Percentiles rank a stretch among this genome's conserved stretches.
These are phyloP conservation scores for Congeria kusceri DNA, from an alignment of 2,888 invertebrate genomes.

Conservation along the genomic window DNA sequence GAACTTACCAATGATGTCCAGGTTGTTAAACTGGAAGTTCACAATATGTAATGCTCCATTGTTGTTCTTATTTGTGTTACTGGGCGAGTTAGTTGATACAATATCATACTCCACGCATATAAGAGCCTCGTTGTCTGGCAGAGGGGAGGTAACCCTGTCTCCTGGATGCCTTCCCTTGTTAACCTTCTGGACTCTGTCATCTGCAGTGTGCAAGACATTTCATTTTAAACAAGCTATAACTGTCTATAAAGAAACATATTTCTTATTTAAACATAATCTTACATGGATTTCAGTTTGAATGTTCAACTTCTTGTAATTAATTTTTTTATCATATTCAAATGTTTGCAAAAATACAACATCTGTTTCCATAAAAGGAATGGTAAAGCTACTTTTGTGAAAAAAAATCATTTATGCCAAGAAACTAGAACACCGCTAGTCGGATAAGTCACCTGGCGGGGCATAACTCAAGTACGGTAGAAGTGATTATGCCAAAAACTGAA, in stretches of 20 bases:
- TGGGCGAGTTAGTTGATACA: conserved; percentile 87
- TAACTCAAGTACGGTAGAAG: too few species aligned
- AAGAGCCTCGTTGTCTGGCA: conserved; percentile 85
- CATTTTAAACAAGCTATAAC: background rate
- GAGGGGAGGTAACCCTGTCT: conserved; percentile 26
- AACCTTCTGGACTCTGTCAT: conserved; percentile 13
- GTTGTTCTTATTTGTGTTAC: conserved; percentile 85
- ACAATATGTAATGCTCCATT: conserved; percentile 89
- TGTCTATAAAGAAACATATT: too few species aligned
- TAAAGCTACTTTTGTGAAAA: background rate
- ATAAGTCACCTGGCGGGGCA: too few species aligned
- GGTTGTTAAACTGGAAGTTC: conserved; percentile 96
- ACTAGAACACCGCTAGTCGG: too few species aligned
- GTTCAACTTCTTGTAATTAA: too few species aligned
- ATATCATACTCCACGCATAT: conserved; percentile 92
- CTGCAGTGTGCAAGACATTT: conserved; percentile 19
- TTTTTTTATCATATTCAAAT: too few species aligned
- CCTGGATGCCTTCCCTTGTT: background rate
- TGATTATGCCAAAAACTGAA: too few species aligned
- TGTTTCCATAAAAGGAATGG: background rate
- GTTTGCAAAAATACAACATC: too few species aligned
- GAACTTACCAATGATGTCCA: conserved; percentile 94
- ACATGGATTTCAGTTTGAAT: too few species aligned
- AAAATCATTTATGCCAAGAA: background rate
- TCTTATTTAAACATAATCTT: too few species aligned